Evolutionary conservation across 2,797 vertebrate species (phyloP), one percentile per base, ranked within the genome.

Genomic region (Anabas testudineus): DNA sequence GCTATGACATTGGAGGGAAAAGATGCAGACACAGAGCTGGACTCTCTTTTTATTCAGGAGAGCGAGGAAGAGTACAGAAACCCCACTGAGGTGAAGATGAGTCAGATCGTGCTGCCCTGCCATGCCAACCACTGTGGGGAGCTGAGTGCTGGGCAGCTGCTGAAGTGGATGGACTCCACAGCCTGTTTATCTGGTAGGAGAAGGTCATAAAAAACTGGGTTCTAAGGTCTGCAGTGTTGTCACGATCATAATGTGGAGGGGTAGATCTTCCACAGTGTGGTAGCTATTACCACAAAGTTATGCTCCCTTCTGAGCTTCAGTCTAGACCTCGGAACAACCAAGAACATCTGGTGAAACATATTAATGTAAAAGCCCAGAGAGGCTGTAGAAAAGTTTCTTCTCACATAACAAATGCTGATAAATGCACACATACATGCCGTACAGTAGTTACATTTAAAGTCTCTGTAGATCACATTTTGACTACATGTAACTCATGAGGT

Each of bases 121-220:
- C 98, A 99, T 45, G 95, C 96, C 73, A 98, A 98, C 90, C 95
- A 98, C 91, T 94, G 94, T 0, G 94, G 93, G 0, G 95, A 99
- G 87, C 94, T 99, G 87, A 96, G 97, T 19, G 81, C 87, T 0
- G 97, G 97, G 2, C 97, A 99, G 92, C 92, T 99, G 88, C 96
- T 99, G 54, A 99, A 99, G 62, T 99, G 98, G 98, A 97, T 99
- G 58, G 98, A 99, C 90, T 97, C 97, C 14, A 96, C 96, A 0
- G 98, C 97, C 88, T 99, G 97, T 78, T 95, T 99, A 42, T 97
- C 98, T 0, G 97, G 98, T 99, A 57, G 90, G 93, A 61, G 22
- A 12, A 7, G 0, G 1, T 8, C 15, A 32, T 9, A 41, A 18
- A n/a, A 32, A 53, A 19, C 7, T 45, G n/a, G n/a, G n/a, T n/a